phyloP scores from a whole-genome alignment of 35 echinoderm and acorn worm genomes.

The Eucidaris tribuloides region DNA sequence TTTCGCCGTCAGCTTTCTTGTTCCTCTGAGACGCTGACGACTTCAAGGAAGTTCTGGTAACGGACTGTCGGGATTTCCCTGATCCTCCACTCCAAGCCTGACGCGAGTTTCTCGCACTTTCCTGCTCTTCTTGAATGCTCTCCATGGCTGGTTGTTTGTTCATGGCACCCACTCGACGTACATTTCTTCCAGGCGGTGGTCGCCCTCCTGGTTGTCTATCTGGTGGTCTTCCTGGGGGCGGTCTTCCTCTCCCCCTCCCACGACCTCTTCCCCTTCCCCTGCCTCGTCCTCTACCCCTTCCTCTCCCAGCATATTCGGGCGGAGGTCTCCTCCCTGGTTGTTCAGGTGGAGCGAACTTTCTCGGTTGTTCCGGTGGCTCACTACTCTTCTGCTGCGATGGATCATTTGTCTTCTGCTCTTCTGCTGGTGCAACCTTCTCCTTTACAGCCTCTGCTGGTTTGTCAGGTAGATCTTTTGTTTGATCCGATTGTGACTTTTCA shows the following conservation, averaged over 20 bases:
- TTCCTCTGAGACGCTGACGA: too few species aligned
- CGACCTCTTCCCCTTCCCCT: background rate
- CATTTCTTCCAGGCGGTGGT: background rate
- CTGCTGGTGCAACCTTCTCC: background rate
- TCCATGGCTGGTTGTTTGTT: constrained; percentile 1
- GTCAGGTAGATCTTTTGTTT: too few species aligned
- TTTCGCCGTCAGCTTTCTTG: too few species aligned
- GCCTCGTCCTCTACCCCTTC: background rate
- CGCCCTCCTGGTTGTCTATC: too few species aligned
- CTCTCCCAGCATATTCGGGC: too few species aligned
- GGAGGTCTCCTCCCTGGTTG: too few species aligned
- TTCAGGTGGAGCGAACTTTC: too few species aligned
- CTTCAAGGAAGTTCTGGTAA: background rate
- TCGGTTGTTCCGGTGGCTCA: too few species aligned
- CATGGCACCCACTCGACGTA: background rate
- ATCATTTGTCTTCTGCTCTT: background rate
- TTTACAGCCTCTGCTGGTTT: too few species aligned
- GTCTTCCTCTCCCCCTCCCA: background rate
- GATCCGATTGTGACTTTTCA: too few species aligned
- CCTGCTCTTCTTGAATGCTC: background rate
- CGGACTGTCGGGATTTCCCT: background rate
- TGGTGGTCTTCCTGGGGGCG: too few species aligned
- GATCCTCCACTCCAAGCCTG: constrained; percentile 5
- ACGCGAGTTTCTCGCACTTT: background rate
- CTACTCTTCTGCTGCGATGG: background rate